Evolutionary conservation across 2,888 invertebrate genomes (phyloP).

Genomic region (Pachymerium ferrugineum): DNA sequence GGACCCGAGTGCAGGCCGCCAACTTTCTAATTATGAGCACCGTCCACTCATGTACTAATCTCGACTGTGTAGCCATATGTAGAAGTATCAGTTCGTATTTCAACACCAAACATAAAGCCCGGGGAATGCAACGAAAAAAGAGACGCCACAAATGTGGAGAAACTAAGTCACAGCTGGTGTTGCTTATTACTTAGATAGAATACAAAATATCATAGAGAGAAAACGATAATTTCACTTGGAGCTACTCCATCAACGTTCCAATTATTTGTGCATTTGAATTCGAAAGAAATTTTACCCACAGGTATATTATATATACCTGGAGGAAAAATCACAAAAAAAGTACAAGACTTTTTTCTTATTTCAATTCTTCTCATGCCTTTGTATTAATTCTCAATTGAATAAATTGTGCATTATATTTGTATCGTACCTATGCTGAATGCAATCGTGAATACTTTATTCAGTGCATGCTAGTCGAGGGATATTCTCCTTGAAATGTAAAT

Average conservation of each 20-base stretch:
- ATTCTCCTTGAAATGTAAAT: conserved; percentile 31
- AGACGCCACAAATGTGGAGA: background rate
- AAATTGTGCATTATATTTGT: conserved; percentile 19
- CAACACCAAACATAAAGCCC: background rate
- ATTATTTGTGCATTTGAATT: background rate
- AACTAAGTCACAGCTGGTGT: conserved; percentile 12
- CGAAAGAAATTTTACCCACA: too few relatives aligned
- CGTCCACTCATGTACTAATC: conserved; percentile 15
- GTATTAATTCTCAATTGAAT: conserved; percentile 27
- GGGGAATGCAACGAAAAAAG: background rate
- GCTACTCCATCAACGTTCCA: background rate
- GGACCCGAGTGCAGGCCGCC: background rate
- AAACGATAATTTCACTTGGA: background rate
- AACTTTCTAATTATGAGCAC: conserved; percentile 22
- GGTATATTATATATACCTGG: too few relatives aligned
- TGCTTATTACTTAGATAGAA: background rate
- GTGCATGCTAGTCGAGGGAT: background rate
- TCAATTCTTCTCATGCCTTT: background rate
- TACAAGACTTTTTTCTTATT: background rate
- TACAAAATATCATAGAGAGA: background rate
- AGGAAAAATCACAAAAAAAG: too few relatives aligned
- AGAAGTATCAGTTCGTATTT: background rate
- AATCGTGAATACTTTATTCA: conserved; percentile 14
- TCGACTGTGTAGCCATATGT: background rate
- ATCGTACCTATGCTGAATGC: background rate